These are phyloP conservation scores for Cyprinella venusta DNA, from an alignment of 2,797 vertebrate genomes.

Conservation along the genomic window DNA sequence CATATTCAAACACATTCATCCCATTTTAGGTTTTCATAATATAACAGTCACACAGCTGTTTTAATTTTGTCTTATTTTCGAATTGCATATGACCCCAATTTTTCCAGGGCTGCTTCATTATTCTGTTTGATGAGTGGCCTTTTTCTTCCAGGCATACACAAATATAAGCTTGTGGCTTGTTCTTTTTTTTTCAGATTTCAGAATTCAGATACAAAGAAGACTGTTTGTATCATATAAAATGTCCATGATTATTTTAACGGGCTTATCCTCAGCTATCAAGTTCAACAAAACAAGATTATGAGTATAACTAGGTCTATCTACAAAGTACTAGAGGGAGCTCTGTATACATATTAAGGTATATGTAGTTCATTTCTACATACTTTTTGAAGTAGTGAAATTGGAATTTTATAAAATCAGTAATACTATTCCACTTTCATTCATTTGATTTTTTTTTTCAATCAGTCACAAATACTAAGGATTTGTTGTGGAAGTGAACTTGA, in stretches of 20 bases:
- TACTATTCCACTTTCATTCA: conserved; percentile 57
- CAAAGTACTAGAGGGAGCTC: not conserved
- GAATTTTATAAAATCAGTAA: not conserved
- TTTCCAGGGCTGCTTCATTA: conserved; percentile 70
- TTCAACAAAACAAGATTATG: not conserved
- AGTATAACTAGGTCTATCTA: not conserved
- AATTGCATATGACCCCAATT: conserved; percentile 70
- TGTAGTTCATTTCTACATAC: no score
- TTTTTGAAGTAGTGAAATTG: not conserved
- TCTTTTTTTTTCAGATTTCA: no score
- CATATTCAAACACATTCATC: conserved; percentile 21
- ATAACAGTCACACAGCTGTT: conserved; percentile 62
- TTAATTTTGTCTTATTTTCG: conserved; percentile 38
- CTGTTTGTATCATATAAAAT: not conserved
- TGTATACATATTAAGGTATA: not conserved
- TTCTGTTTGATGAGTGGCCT: conserved; percentile 74
- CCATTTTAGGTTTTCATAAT: conserved; percentile 39
- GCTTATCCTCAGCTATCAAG: not conserved
- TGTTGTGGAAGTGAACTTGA: no score
- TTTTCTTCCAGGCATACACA: conserved; percentile 58
- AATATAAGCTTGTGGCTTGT: conserved; percentile 32
- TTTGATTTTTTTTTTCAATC: conserved; percentile 49
- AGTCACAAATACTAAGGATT: no score
- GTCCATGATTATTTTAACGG: not conserved
- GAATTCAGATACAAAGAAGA: conserved; percentile 2